Evolutionary conservation across 2,113 vertebrate genomes (phyloP), one percentile per base, ranked within the genome.

Genomic region (Ammodytes marinus): DNA sequence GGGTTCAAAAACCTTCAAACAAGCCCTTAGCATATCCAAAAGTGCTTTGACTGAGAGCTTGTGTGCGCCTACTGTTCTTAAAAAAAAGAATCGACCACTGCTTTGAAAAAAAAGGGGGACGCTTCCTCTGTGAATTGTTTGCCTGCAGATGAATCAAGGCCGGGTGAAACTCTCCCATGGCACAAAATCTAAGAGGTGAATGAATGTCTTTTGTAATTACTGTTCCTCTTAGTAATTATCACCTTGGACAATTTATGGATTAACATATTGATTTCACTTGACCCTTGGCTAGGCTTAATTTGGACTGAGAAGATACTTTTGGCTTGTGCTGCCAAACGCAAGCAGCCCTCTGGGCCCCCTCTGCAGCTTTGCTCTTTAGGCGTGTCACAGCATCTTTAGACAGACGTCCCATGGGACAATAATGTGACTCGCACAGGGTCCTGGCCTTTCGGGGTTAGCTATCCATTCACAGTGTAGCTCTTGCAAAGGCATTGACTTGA

Each of bases 161-260:
- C 7, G 74, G 17, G 52, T 85, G 80, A 91, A 90, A 84, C 75
- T 69, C 88, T 90, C 77, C 81, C 42, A 19, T 90, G 89, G 89
- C 87, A 91, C 86, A 87, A 92, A 94, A 93, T 94, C 93, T 79
- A 90, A 91, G 88, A 86, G 88, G 91, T 95, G 89, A 94, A 95
- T 95, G 57, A 93, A 93, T 93, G 94, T 92, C 93, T 87, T 92
- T 92, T 91, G 91, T 94, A 95, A 95, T 95, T 95, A 95, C 91
- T 89, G 82, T 86, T 92, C 87, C 90, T 69, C 88, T 85, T 85
- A 66, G 92, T 92, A 94, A 94, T 95, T 93, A 94, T 92, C 90
- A 93, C 91, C 73, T 39, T 39, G 86, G 84, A 89, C 90, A 92
- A 93, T 94, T 95, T 95, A 95, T 95, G 92, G 92, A 93, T 95